Percentiles rank a stretch among this genome's conserved stretches.
Evolutionary conservation across 2,113 vertebrate genomes (phyloP).

Genomic region (Cyprinodon tularosa): DNA sequence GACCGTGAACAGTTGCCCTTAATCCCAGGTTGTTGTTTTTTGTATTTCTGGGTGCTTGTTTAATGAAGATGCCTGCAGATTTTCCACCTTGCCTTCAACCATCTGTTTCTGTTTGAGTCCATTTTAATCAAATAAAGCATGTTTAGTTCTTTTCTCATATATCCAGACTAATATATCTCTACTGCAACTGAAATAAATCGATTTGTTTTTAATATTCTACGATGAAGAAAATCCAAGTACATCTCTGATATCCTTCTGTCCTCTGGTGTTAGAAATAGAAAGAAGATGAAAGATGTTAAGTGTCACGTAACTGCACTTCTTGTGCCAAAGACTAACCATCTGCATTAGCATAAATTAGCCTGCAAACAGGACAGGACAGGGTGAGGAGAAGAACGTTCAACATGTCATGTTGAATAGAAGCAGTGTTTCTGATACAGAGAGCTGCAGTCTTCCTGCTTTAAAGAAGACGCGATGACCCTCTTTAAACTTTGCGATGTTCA

Average conservation of each 20-base stretch:
- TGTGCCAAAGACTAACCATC: conserved; percentile 18
- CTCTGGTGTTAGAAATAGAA: conserved; percentile 35
- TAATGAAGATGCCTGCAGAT: too few relatives aligned
- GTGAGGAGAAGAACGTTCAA: conserved; percentile 29
- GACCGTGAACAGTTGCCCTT: too few relatives aligned
- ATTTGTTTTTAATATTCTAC: background rate
- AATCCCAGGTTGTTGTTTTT: too few relatives aligned
- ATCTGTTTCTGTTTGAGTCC: too few relatives aligned
- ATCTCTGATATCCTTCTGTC: conserved; percentile 10
- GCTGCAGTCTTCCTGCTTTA: conserved; percentile 16
- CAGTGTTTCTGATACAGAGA: conserved; percentile 36
- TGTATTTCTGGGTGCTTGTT: too few relatives aligned
- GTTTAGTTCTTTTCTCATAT: too few relatives aligned
- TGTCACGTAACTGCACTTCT: conserved; percentile 46
- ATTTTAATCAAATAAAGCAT: too few relatives aligned
- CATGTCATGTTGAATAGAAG: conserved; percentile 50
- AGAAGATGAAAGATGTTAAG: conserved; percentile 33
- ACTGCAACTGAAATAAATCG: background rate
- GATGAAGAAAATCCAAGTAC: background rate
- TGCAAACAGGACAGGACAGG: conserved; percentile 43
- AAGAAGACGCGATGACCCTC: conserved; percentile 35
- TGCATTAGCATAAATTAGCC: conserved; percentile 44
- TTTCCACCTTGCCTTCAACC: too few relatives aligned
- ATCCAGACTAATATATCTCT: too few relatives aligned
- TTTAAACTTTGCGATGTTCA: conserved; percentile 43